phyloP scores from a whole-genome alignment of 2,888 invertebrate genomes.

The Cataglyphis altisquamis region DNA sequence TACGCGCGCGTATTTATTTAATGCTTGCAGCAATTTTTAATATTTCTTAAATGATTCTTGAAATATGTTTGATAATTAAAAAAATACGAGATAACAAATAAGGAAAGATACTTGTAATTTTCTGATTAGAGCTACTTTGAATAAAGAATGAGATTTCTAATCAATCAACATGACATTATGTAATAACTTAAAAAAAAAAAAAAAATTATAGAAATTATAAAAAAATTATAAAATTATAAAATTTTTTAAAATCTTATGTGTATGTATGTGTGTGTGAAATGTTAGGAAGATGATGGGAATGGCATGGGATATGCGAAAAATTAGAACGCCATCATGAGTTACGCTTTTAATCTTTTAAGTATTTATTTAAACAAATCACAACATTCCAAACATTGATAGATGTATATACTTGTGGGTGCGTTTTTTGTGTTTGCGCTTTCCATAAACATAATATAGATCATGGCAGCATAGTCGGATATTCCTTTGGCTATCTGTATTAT shows the following conservation, averaged over 20 bases:
- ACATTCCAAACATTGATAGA: conserved; percentile 84
- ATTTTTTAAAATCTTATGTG: too few species aligned
- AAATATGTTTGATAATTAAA: background rate
- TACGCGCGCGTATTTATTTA: background rate
- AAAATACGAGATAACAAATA: background rate
- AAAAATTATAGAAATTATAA: background rate
- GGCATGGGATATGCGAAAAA: conserved; percentile 17
- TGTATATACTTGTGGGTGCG: conserved; percentile 70
- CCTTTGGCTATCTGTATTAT: conserved; percentile 20
- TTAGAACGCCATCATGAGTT: conserved; percentile 32
- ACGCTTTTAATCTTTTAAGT: conserved; percentile 79
- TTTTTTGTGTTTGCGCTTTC: conserved; percentile 15
- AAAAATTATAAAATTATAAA: too few species aligned
- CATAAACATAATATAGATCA: conserved; percentile 38
- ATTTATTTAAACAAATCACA: conserved; percentile 84
- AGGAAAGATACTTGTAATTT: background rate
- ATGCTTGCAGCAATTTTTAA: conserved; percentile 3
- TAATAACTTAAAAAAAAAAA: background rate
- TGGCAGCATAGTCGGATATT: conserved; percentile 1
- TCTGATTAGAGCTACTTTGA: background rate
- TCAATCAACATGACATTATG: background rate
- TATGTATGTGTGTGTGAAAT: background rate
- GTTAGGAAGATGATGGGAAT: background rate
- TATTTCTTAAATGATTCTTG: background rate
- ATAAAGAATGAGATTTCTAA: background rate